Evolutionary conservation across 2,113 vertebrate species (phyloP), one percentile per base, ranked within the genome.

Genomic region (Mirza zaza): DNA sequence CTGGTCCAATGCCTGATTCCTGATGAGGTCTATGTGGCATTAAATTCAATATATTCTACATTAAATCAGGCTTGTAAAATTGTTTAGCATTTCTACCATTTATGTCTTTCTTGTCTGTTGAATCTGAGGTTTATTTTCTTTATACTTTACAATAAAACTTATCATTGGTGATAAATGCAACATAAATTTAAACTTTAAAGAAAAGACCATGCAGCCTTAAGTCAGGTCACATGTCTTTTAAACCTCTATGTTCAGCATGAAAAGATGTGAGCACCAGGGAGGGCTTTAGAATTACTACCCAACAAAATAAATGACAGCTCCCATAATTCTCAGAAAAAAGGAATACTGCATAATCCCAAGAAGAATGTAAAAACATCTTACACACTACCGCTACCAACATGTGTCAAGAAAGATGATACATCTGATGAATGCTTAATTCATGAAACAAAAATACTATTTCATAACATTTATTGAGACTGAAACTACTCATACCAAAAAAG

Each of bases 111-210:
- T 91, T 91, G 14, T 91, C 55, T 48, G 5, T 87, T 93, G 87
- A 67, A 81, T 73, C 52, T 55, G 23, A 81, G 8, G 6, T 13
- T 65, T 67, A 68, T 77, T 87, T 80, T 87, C 57, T 87, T 83
- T 84, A 70, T 55, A 18, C 10, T 70, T 73, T 63, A 83, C 6
- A 73, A 77, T 48, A 96, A 87, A 95, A 9, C 5, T 32, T 71
- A 85, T 77, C 48, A 85, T 82, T 36, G 13, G 52, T 91, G 52
- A 70, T 93, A 70, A 87, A 67, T 52, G 0, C n/a, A 92, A 76
- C 15, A 75, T 50, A 95, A 83, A 87, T 70, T 65, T 67, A 92
- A 96, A 85, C 23, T 96, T 87, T 57, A 83, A 82, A 94, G 55
- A n/a, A 87, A 14, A 57, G 13, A 67, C 1, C 6, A 36, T 3